Evolutionary conservation across 2,113 vertebrate species (phyloP).

Genomic region (Leptosomus discolor): DNA sequence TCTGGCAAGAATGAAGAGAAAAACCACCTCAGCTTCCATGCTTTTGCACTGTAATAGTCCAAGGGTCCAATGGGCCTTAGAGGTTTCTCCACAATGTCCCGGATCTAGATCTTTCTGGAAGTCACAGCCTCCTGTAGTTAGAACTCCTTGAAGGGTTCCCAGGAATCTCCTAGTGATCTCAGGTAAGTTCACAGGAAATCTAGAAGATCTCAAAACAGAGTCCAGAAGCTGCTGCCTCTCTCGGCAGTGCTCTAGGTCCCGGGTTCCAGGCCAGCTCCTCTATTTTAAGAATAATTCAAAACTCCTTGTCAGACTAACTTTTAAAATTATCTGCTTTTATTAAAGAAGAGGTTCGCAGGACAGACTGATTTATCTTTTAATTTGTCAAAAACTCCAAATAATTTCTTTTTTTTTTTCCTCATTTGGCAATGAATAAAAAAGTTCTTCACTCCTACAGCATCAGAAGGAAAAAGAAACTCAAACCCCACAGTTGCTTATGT

Average conservation of each 20-base stretch:
- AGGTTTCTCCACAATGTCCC: background rate
- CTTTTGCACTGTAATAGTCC: background rate
- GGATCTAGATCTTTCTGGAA: background rate
- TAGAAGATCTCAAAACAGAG: background rate
- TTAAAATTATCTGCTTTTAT: background rate
- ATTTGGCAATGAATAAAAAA: background rate
- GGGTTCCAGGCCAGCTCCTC: background rate
- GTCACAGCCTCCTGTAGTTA: background rate
- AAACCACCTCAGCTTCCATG: background rate
- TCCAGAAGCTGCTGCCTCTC: background rate
- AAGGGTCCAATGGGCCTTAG: background rate
- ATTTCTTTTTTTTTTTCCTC: background rate
- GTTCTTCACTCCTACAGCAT: background rate
- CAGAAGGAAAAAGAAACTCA: background rate
- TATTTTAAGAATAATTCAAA: background rate
- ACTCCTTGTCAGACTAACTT: background rate
- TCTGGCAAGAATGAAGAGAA: background rate
- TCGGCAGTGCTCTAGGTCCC: background rate
- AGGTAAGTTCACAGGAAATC: background rate
- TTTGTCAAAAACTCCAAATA: background rate
- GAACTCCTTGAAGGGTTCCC: background rate
- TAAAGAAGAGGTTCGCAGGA: background rate
- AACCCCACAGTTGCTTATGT: background rate
- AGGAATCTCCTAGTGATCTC: background rate
- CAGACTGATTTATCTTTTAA: background rate